A percentile compares a stretch with the other conserved stretches of the same genome.
phyloP scores from a whole-genome alignment of 2,888 invertebrate species.

The Eupithecia inturbata region DNA sequence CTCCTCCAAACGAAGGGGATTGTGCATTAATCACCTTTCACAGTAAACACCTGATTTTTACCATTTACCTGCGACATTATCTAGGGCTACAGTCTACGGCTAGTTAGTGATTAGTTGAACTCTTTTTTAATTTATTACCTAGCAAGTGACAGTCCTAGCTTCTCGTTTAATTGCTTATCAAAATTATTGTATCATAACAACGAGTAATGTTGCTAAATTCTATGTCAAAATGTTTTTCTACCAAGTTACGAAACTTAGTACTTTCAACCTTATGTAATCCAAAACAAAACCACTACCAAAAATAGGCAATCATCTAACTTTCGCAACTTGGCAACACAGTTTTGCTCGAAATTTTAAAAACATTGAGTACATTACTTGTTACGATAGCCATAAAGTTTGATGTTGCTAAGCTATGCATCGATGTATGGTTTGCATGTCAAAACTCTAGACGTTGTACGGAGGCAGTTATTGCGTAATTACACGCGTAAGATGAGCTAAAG shows the following conservation, averaged over 20 bases:
- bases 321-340: constrained; percentile 1
- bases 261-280: constrained; percentile 18
- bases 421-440: constrained; percentile 16
- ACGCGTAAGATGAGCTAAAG: constrained; percentile 36
- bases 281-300: constrained; percentile 14
- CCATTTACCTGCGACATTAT: no score
- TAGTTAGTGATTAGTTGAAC: no score
- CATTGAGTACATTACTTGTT: constrained; percentile 19
- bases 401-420: constrained; percentile 18
- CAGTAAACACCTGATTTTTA: no score
- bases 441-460: constrained; percentile 11
- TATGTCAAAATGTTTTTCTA: not conserved
- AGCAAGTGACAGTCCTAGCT: no score
- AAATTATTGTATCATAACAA: no score
- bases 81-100: no score
- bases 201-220: not conserved
- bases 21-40: no score
- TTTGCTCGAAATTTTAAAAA: not conserved
- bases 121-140: no score
- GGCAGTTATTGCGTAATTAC: constrained; percentile 31
- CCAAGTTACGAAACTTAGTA: constrained; percentile 5
- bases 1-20: no score
- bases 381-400: not conserved
- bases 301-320: constrained; percentile 16
- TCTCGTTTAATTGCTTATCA: no score